Conservation (phyloP, 1,140 invertebrate genomes). For the Parasteatoda tepidariorum region DNA sequence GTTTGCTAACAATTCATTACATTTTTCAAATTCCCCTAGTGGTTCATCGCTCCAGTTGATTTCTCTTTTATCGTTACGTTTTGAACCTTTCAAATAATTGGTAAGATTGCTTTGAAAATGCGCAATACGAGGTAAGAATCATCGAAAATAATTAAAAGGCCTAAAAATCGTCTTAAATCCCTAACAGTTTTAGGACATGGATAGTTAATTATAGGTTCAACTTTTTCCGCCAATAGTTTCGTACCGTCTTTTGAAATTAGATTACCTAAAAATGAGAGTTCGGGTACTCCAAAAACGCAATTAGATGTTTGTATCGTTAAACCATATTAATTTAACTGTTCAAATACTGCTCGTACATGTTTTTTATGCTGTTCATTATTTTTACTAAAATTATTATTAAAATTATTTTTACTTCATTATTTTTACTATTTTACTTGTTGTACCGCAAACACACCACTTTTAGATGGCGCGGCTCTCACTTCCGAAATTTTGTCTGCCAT, state of each 20-base stretch:
- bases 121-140: not conserved
- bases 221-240: not conserved
- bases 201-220: not conserved
- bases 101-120: not conserved
- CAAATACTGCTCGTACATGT: not conserved
- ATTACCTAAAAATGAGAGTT: slow-evolving; percentile 50
- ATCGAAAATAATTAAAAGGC: not conserved
- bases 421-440: no score
- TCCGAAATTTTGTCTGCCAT: no score
- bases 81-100: not conserved
- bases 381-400: not conserved
- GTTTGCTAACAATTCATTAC: no score
- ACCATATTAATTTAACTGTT: not conserved
- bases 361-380: not conserved
- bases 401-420: no score
- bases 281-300: slow-evolving; percentile 30
- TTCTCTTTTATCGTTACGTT: slow-evolving; percentile 42
- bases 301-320: slow-evolving; percentile 65
- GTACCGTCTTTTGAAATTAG: not conserved
- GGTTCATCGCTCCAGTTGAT: not conserved
- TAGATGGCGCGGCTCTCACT: no score
- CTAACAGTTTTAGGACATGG: not conserved
- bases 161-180: no score
- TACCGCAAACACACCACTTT: no score
- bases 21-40: slow-evolving; percentile 66